Conservation (phyloP, 2,888 invertebrate species). For the Macrosoma leucophasiata region DNA sequence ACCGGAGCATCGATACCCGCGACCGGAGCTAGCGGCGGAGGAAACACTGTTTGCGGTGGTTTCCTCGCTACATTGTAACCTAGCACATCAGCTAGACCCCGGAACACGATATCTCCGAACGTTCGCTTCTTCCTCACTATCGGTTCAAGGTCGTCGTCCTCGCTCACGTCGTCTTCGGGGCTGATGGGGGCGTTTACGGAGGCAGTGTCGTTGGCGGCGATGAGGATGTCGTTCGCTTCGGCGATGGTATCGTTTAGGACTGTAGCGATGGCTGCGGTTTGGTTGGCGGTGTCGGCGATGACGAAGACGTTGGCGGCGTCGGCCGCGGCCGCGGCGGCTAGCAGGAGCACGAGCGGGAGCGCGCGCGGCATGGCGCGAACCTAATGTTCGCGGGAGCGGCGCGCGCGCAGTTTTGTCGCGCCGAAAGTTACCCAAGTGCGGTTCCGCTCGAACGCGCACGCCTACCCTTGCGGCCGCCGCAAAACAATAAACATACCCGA, state of each 20-base stretch:
- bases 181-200: too few relatives aligned
- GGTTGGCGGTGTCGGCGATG: conserved; percentile 25
- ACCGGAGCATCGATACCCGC: conserved; percentile 56
- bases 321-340: conserved; percentile 25
- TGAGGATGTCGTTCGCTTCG: conserved; percentile 23
- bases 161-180: too few relatives aligned
- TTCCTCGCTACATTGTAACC: conserved; percentile 61
- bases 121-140: conserved; percentile 67
- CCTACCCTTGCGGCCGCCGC: conserved; percentile 18
- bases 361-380: conserved; percentile 58
- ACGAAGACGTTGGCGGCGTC: conserved; percentile 24
- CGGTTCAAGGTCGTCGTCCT: conserved; percentile 47
- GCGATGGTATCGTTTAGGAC: conserved; percentile 33
- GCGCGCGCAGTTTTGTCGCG: conserved; percentile 57
- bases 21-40: conserved; percentile 62
- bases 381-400: conserved; percentile 45
- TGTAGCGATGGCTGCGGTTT: conserved; percentile 28
- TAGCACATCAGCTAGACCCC: conserved; percentile 67
- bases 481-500: too few relatives aligned
- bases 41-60: conserved; percentile 51
- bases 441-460: conserved; percentile 35
- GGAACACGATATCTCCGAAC: conserved; percentile 67
- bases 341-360: conserved; percentile 35
- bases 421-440: conserved; percentile 48
- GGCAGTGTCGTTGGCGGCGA: conserved; percentile 34